Evolutionary conservation across 1,140 invertebrate genomes (phyloP), one percentile per base, ranked within the genome.

Genomic region (Solenopsis fugax): DNA sequence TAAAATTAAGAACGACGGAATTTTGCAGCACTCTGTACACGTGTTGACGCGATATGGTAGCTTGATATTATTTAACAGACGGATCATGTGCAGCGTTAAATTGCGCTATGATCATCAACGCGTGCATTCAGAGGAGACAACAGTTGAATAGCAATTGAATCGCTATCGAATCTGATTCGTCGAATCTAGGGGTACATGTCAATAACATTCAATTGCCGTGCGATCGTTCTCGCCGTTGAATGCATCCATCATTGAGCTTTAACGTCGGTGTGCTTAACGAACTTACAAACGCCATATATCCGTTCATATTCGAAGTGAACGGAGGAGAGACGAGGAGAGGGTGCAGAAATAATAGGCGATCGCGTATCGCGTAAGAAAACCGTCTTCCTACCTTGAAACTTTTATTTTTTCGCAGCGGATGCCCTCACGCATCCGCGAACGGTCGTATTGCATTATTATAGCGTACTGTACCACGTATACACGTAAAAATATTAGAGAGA

Each of bases 301-400:
- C 1, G 41, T 18, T 64, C 18, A 21, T 16, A 13, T 1, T 48
- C 54, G 34, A 50, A 13, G 56, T 7, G 12, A 41, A 34, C 37
- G n/a, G n/a, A 41, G 18, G 29, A 65, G 41, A 64, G 58, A 52
- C 45, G 62, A 52, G 3, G 45, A 58, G 41, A 60, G 18, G 16
- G 24, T 41, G n/a, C 4, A 72, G 13, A 80, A 13, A 50, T 54
- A 62, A 56, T 12, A 54, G 24, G n/a, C 16, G 13, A 72, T 45
- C 45, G 41, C 56, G 48, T 29, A 52, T 45, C 48, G 24, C 34
- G 58, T 60, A 24, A 88, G 62, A 88, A 87, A 88, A 58, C 78
- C 81, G 85, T 89, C 90, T 91, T 90, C 87, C 89, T 87, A 58
- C 60, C 85, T 89, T 81, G 81, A 88, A 73, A 85, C 75, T 85